Conservation (phyloP, 2,113 vertebrate genomes). For the Heptranchias perlo region DNA sequence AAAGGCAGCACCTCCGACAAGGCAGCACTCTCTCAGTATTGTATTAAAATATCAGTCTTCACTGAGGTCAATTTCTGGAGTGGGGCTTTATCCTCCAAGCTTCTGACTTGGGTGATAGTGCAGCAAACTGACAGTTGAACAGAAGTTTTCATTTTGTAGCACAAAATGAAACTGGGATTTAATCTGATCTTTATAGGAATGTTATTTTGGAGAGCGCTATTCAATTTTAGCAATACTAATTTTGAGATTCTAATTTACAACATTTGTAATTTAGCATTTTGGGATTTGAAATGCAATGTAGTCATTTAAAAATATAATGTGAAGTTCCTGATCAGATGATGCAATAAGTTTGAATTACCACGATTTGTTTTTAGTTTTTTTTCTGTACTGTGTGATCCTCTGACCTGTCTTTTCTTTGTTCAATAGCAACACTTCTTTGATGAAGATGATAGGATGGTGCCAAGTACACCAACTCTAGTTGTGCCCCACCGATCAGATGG, state of each 20-base stretch:
- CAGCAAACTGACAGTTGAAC: no score
- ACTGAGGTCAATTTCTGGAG: not conserved
- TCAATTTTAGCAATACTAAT: not conserved
- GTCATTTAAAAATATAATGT: not conserved
- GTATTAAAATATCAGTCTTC: not conserved
- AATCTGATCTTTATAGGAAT: not conserved
- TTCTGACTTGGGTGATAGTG: not conserved
- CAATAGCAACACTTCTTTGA: conserved; percentile 83
- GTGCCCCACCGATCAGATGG: conserved; percentile 83
- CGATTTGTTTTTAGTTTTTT: not conserved
- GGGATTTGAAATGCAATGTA: not conserved
- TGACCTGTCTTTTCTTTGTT: conserved; percentile 31
- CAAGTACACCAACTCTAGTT: conserved; percentile 84
- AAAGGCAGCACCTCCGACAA: not conserved
- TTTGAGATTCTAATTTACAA: not conserved
- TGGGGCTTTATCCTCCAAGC: not conserved
- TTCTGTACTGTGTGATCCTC: not conserved
- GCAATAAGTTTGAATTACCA: not conserved
- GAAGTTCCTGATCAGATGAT: not conserved
- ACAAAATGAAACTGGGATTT: not conserved
- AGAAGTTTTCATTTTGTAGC: no score
- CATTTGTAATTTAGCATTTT: not conserved
- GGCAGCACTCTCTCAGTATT: not conserved
- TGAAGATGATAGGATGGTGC: conserved; percentile 92
- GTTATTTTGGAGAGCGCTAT: not conserved